Evolutionary conservation across 2,113 vertebrate genomes (phyloP).

Genomic region (Lophius piscatorius): DNA sequence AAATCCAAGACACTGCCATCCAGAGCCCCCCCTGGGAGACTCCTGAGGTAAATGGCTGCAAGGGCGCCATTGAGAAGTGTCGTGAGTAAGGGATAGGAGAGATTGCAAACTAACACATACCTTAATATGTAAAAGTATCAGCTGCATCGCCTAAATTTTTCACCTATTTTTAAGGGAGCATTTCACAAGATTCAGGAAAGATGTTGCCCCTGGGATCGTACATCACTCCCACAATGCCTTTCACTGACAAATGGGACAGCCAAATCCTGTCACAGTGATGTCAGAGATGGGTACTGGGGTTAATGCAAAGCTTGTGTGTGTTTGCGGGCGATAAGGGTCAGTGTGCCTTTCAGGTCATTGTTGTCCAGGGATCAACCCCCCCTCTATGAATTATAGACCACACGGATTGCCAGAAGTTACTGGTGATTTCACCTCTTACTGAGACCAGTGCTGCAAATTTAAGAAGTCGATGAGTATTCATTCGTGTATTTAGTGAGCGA

Average conservation of each 20-base stretch:
- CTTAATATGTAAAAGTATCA: constrained; percentile 12
- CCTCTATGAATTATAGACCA: too few species aligned
- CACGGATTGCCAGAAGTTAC: too few species aligned
- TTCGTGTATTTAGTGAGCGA: not conserved
- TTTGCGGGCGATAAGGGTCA: constrained; percentile 72
- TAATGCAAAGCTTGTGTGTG: constrained; percentile 49
- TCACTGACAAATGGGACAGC: constrained; percentile 44
- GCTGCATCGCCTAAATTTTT: constrained; percentile 7
- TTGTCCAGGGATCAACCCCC: constrained; percentile 43
- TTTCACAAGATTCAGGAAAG: constrained; percentile 26
- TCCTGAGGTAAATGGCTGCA: constrained; percentile 58
- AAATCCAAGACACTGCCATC: constrained; percentile 74
- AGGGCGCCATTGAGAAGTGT: constrained; percentile 51
- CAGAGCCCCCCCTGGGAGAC: constrained; percentile 53
- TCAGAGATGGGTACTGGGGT: constrained; percentile 18
- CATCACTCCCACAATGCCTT: constrained; percentile 59
- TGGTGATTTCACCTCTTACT: too few species aligned
- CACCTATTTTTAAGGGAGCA: not conserved
- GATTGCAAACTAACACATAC: constrained; percentile 42
- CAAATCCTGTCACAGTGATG: constrained; percentile 59
- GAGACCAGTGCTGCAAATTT: too few species aligned
- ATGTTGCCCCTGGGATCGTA: constrained; percentile 33
- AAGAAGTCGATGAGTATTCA: not conserved
- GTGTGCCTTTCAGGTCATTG: constrained; percentile 44
- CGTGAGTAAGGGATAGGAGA: constrained; percentile 46